phyloP scores from a whole-genome alignment of 2,888 invertebrate species.

The Drosophila tanythrix region DNA sequence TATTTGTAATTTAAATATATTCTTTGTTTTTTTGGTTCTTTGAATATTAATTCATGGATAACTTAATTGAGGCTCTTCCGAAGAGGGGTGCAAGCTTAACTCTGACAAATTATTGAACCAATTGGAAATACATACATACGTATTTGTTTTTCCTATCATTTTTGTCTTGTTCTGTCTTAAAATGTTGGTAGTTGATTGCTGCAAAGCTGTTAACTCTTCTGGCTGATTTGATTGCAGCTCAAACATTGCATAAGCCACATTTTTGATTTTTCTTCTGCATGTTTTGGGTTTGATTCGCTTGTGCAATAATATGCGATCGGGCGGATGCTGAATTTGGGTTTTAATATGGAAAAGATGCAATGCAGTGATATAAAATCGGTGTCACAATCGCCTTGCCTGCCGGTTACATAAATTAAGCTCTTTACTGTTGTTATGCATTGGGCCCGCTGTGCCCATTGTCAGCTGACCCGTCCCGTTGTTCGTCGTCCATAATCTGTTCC shows the following conservation, averaged over 20 bases:
- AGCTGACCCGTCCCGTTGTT: constrained; percentile 1
- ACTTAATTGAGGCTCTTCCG: not conserved
- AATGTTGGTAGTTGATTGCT: not conserved
- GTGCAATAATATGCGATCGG: constrained; percentile 32
- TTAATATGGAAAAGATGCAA: constrained; percentile 11
- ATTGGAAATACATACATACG: not conserved
- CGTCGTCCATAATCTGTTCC: constrained; percentile 11
- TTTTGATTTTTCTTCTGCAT: not conserved
- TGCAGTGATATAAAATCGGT: constrained; percentile 63
- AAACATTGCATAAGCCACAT: not conserved
- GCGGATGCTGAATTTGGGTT: constrained; percentile 1
- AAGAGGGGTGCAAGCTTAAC: not conserved
- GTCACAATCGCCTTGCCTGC: constrained; percentile 61
- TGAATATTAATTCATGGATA: not conserved
- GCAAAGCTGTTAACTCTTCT: not conserved
- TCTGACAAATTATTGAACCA: not conserved
- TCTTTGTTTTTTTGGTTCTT: not conserved
- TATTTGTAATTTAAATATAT: not conserved
- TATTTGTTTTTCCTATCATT: not conserved
- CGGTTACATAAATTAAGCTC: constrained; percentile 51
- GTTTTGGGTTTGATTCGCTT: constrained; percentile 14
- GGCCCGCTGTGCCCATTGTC: constrained; percentile 20
- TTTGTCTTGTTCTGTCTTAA: not conserved
- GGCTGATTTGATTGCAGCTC: not conserved
- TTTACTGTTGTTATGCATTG: constrained; percentile 35